Percentiles rank a stretch among this genome's conserved stretches.
These are phyloP conservation scores for Halictus rubicundus DNA, from an alignment of 1,140 invertebrate species.

Conservation along the genomic window DNA sequence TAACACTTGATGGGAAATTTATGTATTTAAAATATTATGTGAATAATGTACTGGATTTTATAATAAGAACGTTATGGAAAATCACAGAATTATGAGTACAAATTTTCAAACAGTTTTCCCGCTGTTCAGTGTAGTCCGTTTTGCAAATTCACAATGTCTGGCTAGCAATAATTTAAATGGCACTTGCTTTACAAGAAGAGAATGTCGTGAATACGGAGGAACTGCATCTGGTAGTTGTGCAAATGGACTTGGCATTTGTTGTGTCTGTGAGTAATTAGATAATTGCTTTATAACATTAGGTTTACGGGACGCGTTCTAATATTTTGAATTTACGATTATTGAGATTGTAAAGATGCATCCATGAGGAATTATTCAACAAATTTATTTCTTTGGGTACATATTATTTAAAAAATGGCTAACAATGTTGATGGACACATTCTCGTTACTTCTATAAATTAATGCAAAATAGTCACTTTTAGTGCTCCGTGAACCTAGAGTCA, in stretches of 20 bases:
- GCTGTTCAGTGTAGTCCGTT: conserved; percentile 87
- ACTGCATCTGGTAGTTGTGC: conserved; percentile 86
- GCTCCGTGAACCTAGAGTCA: no score
- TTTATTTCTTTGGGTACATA: no score
- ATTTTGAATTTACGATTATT: no score
- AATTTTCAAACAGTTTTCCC: conserved; percentile 82
- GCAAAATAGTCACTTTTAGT: no score
- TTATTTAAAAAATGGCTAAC: no score
- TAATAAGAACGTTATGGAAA: not conserved
- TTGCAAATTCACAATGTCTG: conserved; percentile 85
- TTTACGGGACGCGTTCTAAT: no score
- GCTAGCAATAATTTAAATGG: conserved; percentile 85
- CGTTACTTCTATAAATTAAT: no score
- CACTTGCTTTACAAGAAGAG: conserved; percentile 87
- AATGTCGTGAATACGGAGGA: conserved; percentile 87
- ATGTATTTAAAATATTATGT: not conserved
- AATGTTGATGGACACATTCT: no score
- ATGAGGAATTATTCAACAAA: no score
- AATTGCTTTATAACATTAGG: no score
- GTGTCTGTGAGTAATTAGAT: conserved; percentile 85
- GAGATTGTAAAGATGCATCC: no score
- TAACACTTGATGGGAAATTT: not conserved
- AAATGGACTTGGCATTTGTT: conserved; percentile 86
- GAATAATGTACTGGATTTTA: not conserved
- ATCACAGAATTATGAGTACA: not conserved